These are phyloP conservation scores for Anoncus sp. DNA, from an alignment of 2,888 invertebrate species.

Conservation along the genomic window DNA sequence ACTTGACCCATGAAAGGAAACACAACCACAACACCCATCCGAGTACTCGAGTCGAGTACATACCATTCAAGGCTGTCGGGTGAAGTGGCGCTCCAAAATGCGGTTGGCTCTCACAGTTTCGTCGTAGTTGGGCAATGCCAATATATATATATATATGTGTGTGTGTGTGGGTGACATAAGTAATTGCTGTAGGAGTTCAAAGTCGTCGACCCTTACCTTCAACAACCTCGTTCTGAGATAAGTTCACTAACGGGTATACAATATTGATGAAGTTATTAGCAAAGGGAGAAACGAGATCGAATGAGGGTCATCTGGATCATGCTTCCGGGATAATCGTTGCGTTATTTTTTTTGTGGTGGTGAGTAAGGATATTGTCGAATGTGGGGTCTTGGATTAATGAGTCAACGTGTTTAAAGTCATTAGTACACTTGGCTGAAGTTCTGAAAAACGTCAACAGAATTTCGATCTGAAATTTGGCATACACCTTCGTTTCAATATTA, in stretches of 20 bases:
- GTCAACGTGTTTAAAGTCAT: too few species aligned
- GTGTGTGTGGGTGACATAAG: too few species aligned
- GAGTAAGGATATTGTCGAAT: too few species aligned
- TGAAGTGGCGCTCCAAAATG: slow-evolving; percentile 42
- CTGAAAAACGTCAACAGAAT: too few species aligned
- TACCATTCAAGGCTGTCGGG: slow-evolving; percentile 27
- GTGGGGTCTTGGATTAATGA: too few species aligned
- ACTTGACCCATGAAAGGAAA: slow-evolving; percentile 55
- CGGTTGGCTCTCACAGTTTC: slow-evolving; percentile 16
- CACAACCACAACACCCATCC: slow-evolving; percentile 20
- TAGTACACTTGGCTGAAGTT: too few species aligned
- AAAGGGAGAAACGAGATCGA: not conserved
- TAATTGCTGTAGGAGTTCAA: slow-evolving; percentile 34
- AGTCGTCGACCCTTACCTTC: slow-evolving; percentile 7
- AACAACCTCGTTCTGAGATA: not conserved
- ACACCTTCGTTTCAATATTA: too few species aligned
- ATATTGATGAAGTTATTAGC: slow-evolving; percentile 3
- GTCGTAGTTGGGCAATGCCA: slow-evolving; percentile 5
- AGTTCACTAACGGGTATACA: slow-evolving; percentile 5
- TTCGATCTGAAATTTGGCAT: too few species aligned
- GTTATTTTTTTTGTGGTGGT: too few species aligned
- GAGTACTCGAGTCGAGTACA: slow-evolving; percentile 36
- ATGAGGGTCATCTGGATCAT: not conserved
- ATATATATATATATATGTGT: slow-evolving; percentile 24
- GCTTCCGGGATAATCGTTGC: too few species aligned